These are phyloP conservation scores for Griposia aprilina DNA, from an alignment of 2,888 invertebrate genomes.

Conservation along the genomic window DNA sequence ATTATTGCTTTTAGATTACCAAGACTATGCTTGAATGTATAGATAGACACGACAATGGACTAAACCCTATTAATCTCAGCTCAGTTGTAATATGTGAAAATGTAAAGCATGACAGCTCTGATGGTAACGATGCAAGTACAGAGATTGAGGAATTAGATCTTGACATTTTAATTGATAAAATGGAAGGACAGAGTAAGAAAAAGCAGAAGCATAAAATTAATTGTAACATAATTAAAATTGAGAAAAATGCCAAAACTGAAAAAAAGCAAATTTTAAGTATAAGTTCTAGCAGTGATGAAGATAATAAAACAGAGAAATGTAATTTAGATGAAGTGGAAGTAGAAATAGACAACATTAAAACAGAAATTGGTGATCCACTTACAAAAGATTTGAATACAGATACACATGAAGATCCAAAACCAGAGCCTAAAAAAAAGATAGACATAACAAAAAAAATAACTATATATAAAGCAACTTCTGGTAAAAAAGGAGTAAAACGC, in stretches of 20 bases:
- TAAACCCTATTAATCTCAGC: constrained; percentile 26
- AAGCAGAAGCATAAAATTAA: not conserved
- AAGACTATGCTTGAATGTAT: constrained; percentile 10
- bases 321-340: constrained; percentile 16
- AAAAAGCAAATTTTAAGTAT: not conserved
- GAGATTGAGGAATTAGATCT: not conserved
- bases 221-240: not conserved
- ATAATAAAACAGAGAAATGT: not conserved
- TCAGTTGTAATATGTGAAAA: constrained; percentile 1
- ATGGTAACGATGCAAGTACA: not conserved
- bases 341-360: not conserved
- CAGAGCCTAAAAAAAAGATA: not conserved
- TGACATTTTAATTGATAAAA: not conserved
- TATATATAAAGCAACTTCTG: not conserved
- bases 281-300: constrained; percentile 18
- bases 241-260: not conserved
- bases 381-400: not conserved
- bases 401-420: not conserved
- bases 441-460: fast-evolving
- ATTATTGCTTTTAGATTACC: constrained; percentile 39
- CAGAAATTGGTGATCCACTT: constrained; percentile 18
- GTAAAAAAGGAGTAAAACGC: not conserved
- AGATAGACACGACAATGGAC: constrained; percentile 31
- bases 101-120: not conserved
- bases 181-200: not conserved